phyloP scores from a whole-genome alignment of 2,888 invertebrate species.

The Caenorhabditis doughertyi region DNA sequence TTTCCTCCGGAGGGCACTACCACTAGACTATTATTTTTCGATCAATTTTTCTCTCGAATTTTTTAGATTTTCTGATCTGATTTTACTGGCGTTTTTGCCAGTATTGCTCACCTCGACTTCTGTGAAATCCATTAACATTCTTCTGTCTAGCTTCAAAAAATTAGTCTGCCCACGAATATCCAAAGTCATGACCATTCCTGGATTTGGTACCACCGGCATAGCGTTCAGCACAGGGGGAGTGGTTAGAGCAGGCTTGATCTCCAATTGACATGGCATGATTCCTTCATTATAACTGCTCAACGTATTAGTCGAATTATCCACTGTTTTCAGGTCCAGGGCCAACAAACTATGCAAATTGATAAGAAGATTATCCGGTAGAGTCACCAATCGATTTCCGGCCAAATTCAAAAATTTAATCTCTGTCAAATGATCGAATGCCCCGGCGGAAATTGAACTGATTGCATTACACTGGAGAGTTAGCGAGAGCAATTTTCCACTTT shows the following conservation, averaged over 20 bases:
- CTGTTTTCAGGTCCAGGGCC: conserved; percentile 49
- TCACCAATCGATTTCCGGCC: conserved; percentile 56
- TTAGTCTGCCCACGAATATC: conserved; percentile 56
- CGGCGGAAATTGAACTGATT: conserved; percentile 30
- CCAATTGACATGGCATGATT: conserved; percentile 11
- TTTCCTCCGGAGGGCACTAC: too few species aligned
- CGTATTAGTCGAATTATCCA: background rate
- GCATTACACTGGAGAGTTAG: conserved; percentile 56
- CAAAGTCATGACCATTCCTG: conserved; percentile 27
- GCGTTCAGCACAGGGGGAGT: background rate
- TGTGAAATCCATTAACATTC: conserved; percentile 12
- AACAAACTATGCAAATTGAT: conserved; percentile 30
- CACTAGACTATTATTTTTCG: background rate
- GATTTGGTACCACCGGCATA: conserved; percentile 31
- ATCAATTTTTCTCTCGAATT: background rate
- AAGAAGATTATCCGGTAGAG: conserved; percentile 33
- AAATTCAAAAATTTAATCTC: conserved; percentile 48
- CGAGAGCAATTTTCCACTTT: conserved; percentile 31
- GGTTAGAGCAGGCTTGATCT: background rate
- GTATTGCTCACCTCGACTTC: conserved; percentile 33
- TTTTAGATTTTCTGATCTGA: background rate
- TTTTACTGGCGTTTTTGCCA: too few species aligned
- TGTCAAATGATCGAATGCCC: conserved; percentile 53
- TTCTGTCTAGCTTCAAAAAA: conserved; percentile 11
- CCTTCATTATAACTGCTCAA: conserved; percentile 33